phyloP scores from a whole-genome alignment of 2,888 invertebrate genomes.

The Andrena minutula region DNA sequence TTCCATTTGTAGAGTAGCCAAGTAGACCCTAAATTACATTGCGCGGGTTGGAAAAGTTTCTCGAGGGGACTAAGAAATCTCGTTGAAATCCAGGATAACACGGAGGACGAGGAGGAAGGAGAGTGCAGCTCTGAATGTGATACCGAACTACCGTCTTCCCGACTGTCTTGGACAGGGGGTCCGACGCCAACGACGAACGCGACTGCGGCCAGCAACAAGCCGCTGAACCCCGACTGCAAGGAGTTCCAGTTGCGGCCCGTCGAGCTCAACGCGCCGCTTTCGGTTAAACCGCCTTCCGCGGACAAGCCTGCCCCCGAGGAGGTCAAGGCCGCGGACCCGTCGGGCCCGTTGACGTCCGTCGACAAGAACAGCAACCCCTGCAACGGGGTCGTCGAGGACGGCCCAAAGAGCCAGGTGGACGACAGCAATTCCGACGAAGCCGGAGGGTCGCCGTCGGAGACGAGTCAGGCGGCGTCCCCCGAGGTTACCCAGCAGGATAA shows the following conservation, averaged over 20 bases:
- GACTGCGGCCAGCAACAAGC: slow-evolving; percentile 69
- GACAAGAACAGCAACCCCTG: slow-evolving; percentile 33
- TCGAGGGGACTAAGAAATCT: background rate
- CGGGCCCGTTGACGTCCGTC: slow-evolving; percentile 9
- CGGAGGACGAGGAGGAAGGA: slow-evolving; percentile 79
- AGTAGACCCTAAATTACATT: background rate
- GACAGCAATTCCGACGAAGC: slow-evolving; percentile 28
- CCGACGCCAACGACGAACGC: slow-evolving; percentile 51
- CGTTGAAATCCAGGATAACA: slow-evolving; percentile 67
- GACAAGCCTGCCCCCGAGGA: slow-evolving; percentile 39
- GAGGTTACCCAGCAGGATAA: slow-evolving; percentile 1
- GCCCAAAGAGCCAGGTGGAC: slow-evolving; percentile 26
- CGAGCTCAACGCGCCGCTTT: slow-evolving; percentile 33
- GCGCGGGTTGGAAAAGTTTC: no score
- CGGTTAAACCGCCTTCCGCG: slow-evolving; percentile 32
- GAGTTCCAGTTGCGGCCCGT: slow-evolving; percentile 77
- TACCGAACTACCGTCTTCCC: slow-evolving; percentile 72
- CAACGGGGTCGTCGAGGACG: slow-evolving; percentile 42
- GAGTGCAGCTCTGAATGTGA: slow-evolving; percentile 81
- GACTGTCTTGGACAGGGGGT: slow-evolving; percentile 73
- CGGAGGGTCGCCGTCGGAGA: slow-evolving; percentile 21
- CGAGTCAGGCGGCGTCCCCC: slow-evolving; percentile 22
- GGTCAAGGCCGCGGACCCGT: slow-evolving; percentile 15
- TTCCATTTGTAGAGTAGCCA: background rate
- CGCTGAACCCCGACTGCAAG: slow-evolving; percentile 82